Conservation (phyloP, 2,113 vertebrate genomes). For the Bubo blakistoni region DNA sequence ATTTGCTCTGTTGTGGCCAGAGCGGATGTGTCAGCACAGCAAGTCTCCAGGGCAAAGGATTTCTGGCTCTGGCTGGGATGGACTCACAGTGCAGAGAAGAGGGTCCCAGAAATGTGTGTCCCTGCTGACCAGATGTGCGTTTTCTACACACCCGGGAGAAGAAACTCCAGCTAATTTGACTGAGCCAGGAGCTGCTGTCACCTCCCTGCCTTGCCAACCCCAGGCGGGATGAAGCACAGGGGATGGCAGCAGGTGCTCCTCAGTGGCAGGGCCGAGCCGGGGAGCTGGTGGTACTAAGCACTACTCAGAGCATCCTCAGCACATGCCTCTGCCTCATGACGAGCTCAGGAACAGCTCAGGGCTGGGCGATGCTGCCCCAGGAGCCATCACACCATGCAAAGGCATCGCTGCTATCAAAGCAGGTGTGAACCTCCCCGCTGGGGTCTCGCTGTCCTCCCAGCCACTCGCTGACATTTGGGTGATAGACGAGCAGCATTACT, state of each 20-base stretch:
- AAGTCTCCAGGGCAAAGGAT: not conserved
- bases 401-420: rapidly evolving
- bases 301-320: not conserved
- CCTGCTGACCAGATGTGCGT: not conserved
- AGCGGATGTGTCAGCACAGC: not conserved
- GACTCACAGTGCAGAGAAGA: not conserved
- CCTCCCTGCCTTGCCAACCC: not conserved
- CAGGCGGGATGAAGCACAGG: rapidly evolving
- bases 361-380: not conserved
- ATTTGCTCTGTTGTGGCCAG: not conserved
- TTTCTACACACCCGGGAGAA: rapidly evolving
- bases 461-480: not conserved
- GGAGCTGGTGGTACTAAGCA: not conserved
- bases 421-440: not conserved
- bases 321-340: too few species aligned
- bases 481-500: not conserved
- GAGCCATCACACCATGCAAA: not conserved
- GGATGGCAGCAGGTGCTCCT: not conserved
- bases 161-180: not conserved
- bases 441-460: not conserved
- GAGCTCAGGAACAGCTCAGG: not conserved
- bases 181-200: not conserved
- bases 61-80: not conserved
- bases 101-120: not conserved
- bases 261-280: not conserved